These are phyloP conservation scores for Pheucticus melanocephalus DNA, from an alignment of 2,113 vertebrate genomes.

Conservation along the genomic window DNA sequence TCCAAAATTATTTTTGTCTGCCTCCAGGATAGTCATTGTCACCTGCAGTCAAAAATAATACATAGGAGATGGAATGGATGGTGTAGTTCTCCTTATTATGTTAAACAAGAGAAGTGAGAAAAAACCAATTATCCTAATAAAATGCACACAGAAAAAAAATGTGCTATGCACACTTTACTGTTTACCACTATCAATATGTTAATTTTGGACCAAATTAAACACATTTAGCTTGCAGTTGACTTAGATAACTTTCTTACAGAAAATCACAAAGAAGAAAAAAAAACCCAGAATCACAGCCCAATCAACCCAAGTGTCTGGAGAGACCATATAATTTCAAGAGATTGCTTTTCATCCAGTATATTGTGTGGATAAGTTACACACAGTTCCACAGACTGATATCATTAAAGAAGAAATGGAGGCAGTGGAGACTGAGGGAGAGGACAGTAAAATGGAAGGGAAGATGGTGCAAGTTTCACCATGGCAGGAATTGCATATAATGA, in stretches of 20 bases:
- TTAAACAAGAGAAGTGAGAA: neutral
- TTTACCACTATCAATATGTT: neutral
- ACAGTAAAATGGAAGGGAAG: neutral
- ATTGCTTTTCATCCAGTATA: neutral
- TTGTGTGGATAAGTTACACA: neutral
- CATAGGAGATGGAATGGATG: neutral
- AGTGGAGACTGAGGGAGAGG: neutral
- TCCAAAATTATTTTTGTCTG: neutral
- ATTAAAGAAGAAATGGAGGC: neutral
- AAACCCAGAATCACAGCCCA: neutral
- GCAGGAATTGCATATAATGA: neutral
- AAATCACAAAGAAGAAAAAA: neutral
- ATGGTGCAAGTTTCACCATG: neutral
- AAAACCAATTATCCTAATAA: neutral
- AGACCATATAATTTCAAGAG: neutral
- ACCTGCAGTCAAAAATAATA: neutral
- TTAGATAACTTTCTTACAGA: neutral
- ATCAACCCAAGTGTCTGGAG: neutral
- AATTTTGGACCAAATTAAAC: neutral
- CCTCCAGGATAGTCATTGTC: neutral
- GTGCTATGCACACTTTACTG: neutral
- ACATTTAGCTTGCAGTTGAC: neutral
- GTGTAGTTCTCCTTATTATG: neutral
- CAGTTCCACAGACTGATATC: neutral
- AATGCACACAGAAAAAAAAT: neutral